Evolutionary conservation across 2,797 vertebrate genomes (phyloP).

Genomic region (Garrulus glandarius): DNA sequence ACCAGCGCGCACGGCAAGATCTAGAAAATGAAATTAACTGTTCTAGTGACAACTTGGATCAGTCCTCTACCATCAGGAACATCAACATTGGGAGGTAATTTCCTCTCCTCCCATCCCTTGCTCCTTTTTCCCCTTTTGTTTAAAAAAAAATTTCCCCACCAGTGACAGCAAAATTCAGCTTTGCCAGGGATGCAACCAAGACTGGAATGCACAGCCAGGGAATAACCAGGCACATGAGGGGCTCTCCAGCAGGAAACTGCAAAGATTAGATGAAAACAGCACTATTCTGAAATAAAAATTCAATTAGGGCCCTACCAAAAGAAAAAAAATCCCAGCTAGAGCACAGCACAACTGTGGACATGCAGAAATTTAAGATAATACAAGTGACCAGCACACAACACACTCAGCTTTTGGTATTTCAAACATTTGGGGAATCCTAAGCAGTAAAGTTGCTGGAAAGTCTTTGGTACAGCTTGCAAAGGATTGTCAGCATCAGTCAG

Average conservation of each 20-base stretch:
- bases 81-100: background rate
- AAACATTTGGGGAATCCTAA: background rate
- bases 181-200: background rate
- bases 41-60: background rate
- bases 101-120: background rate
- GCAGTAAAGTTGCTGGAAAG: background rate
- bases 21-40: rapidly evolving
- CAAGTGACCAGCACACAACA: background rate
- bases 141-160: background rate
- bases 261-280: background rate
- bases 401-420: background rate
- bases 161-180: background rate
- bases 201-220: background rate
- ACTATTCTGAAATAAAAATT: background rate
- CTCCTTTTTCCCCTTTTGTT: background rate
- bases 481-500: background rate
- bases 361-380: background rate
- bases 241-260: background rate
- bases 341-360: background rate
- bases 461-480: background rate
- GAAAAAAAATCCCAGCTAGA: background rate
- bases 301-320: background rate
- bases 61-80: background rate
- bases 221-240: background rate
- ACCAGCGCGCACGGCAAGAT: background rate